A percentile compares a stretch with the other conserved stretches of the same genome.
These are phyloP conservation scores for Centropus bengalensis DNA, from an alignment of 2,113 vertebrate genomes.

Conservation along the genomic window DNA sequence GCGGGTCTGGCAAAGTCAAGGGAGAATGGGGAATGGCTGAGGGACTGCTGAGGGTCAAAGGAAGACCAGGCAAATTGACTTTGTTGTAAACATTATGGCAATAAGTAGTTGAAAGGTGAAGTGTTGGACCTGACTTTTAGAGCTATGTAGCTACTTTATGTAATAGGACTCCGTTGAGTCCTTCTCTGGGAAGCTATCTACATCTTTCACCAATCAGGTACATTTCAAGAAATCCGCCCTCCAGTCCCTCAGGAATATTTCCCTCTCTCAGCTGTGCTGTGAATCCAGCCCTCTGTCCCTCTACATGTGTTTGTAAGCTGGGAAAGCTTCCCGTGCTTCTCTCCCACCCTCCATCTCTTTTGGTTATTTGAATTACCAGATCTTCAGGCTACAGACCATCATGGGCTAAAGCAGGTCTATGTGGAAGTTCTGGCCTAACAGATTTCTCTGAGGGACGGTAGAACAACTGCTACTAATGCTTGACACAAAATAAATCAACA, in stretches of 20 bases:
- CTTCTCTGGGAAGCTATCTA: not conserved
- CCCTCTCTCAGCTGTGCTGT: not conserved
- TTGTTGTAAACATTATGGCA: not conserved
- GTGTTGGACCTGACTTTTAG: fast-evolving
- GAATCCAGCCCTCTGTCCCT: not conserved
- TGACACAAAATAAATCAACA: not conserved
- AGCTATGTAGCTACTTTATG: not conserved
- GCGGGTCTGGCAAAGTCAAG: not conserved
- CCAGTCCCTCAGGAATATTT: not conserved
- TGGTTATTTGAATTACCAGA: not conserved
- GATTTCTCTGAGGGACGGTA: not conserved
- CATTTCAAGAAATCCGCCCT: not conserved
- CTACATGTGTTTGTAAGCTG: not conserved
- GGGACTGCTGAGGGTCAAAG: not conserved
- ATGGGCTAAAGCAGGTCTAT: not conserved
- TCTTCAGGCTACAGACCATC: not conserved
- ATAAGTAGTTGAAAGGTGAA: not conserved
- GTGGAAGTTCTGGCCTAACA: not conserved
- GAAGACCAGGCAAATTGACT: not conserved
- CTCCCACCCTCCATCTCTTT: not conserved
- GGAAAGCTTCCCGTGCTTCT: not conserved
- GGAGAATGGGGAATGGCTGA: not conserved
- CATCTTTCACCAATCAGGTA: not conserved
- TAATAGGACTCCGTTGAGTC: not conserved
- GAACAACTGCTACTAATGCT: not conserved